Conservation (phyloP, 2,888 invertebrate genomes). For the Lepidochitona cinerea region DNA sequence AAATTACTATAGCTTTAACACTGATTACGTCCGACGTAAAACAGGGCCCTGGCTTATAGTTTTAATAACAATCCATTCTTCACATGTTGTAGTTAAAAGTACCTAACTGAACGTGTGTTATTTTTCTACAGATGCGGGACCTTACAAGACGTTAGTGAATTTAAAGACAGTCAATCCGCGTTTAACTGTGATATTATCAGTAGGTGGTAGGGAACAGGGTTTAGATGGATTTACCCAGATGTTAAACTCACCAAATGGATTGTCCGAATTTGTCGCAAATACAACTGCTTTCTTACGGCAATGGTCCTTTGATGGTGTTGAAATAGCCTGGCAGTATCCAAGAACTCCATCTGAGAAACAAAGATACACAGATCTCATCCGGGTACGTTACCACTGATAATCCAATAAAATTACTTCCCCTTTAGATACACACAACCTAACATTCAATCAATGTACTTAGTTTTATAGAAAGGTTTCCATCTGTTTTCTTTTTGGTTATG, state of each 20-base stretch:
- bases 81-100: too few relatives aligned
- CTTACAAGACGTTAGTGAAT: background rate
- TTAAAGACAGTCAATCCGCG: background rate
- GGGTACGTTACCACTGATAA: background rate
- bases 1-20: too few relatives aligned
- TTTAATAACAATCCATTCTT: too few relatives aligned
- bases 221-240: background rate
- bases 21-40: too few relatives aligned
- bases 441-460: too few relatives aligned
- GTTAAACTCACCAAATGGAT: background rate
- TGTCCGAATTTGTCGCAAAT: background rate
- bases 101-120: too few relatives aligned
- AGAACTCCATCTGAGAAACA: background rate
- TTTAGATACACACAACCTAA: too few relatives aligned
- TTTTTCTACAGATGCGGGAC: too few relatives aligned
- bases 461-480: too few relatives aligned
- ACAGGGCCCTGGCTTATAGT: too few relatives aligned
- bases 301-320: background rate
- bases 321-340: background rate
- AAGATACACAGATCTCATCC: background rate
- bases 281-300: background rate
- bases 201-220: background rate
- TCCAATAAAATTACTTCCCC: too few relatives aligned
- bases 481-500: too few relatives aligned
- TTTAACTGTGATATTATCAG: background rate